A percentile compares a stretch with the other conserved stretches of the same genome.
phyloP scores from a whole-genome alignment of 2,888 invertebrate species.

The Caenorhabditis plicata region DNA sequence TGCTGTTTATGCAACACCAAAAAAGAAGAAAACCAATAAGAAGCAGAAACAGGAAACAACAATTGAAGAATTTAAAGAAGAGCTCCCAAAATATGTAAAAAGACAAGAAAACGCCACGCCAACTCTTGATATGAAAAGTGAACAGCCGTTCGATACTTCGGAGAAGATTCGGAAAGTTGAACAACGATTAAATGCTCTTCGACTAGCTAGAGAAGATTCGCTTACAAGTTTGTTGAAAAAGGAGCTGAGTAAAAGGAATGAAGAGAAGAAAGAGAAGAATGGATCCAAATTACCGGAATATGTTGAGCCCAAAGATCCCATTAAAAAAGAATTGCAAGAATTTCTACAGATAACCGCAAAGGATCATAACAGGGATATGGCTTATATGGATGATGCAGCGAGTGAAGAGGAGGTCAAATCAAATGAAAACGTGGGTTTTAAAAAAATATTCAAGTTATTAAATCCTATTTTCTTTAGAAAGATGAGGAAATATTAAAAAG shows the following conservation, averaged over 20 bases:
- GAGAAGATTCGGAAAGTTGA: constrained; percentile 3
- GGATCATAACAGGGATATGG: constrained; percentile 2
- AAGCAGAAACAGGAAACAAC: too few species aligned
- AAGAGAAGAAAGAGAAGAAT: neutral
- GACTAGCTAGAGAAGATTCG: constrained; percentile 19
- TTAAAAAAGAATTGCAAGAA: constrained; percentile 22
- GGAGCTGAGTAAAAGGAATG: neutral
- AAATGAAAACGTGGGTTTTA: neutral
- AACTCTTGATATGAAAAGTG: constrained; percentile 10
- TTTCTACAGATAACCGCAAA: constrained; percentile 17
- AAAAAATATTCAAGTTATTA: neutral
- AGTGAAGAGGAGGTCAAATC: neutral
- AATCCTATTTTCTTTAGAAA: neutral
- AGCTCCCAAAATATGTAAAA: constrained; percentile 23
- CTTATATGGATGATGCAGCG: constrained; percentile 4
- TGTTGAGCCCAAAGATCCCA: constrained; percentile 33
- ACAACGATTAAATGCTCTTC: constrained; percentile 3
- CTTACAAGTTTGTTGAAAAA: constrained; percentile 17
- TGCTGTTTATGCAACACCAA: constrained; percentile 1
- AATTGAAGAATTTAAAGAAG: constrained; percentile 22
- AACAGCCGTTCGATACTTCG: constrained; percentile 12
- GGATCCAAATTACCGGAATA: constrained; percentile 18
- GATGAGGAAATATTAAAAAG: neutral
- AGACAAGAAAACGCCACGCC: constrained; percentile 2
- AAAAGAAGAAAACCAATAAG: neutral